Evolutionary conservation across 30 jellyfish, hydroid and myxozoan species (phyloP), one percentile per base, ranked within the genome.

Genomic region (Turritopsis dohrnii): DNA sequence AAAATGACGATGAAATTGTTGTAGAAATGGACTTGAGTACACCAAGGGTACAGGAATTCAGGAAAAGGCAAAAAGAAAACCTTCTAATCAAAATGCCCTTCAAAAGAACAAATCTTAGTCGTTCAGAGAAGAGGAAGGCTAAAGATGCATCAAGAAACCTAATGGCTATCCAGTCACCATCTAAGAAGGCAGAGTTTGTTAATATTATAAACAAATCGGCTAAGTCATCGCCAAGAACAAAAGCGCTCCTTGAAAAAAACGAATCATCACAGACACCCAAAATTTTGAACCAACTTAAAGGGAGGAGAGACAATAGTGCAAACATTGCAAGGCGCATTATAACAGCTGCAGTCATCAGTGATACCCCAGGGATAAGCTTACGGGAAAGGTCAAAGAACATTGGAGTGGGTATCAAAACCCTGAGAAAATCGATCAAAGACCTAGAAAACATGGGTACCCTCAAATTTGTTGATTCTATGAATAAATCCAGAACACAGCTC

Each of bases 231-330:
- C 90, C 88, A 27, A 74, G 88, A 75, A 73, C 88, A 52, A 74
- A 52, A 26, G 41, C 18, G 1, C 24, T 82, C 29, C 85, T 82
- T 79, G 81, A 73, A 84, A 82, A 54, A 75, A 81, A 84, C 71
- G 71, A 53, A 75, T 52, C 29, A 52, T 75, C 88, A 26, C 54
- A 52, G 54, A 84, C 79, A 73, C n/a, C n/a, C n/a, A n/a, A n/a
- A n/a, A 81, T 83, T 23, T 22, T 83, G 7, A 16, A 83, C 29
- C 30, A 52, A 30, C 80, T 83, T 18, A 73, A 83, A 80, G 81
- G 53, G 76, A 53, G 87, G 66, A 71, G 73, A 79, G 90, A 83
- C 69, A 83, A 83, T 52, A 83, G 90, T 83, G 86, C 90, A 9
- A 83, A 83, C 23, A 79, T 83, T 72, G 90, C 90, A 29, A 83